These are phyloP conservation scores for Psittacula echo DNA, from an alignment of 2,797 vertebrate genomes.

Conservation along the genomic window DNA sequence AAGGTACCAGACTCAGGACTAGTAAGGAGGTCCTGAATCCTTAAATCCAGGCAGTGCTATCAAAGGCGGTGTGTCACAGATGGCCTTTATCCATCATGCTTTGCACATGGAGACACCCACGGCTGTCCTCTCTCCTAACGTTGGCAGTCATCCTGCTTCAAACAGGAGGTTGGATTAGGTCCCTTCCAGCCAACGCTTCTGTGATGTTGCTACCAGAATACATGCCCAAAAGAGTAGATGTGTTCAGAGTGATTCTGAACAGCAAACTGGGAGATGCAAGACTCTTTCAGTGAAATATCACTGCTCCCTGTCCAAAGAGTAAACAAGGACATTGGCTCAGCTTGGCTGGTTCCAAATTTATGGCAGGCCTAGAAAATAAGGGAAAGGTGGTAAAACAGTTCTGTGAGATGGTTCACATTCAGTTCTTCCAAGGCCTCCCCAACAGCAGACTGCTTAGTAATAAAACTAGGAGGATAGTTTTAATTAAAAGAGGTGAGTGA, in stretches of 20 bases:
- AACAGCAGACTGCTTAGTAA: neutral
- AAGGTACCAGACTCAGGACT: neutral
- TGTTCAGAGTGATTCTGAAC: neutral
- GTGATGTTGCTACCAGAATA: neutral
- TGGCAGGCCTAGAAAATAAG: neutral
- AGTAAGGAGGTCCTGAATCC: neutral
- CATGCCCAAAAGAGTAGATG: accelerated
- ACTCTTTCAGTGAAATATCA: neutral
- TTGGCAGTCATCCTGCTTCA: neutral
- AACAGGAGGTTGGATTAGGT: neutral
- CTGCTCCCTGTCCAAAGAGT: neutral
- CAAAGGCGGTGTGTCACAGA: neutral
- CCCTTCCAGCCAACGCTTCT: neutral
- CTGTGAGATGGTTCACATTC: neutral
- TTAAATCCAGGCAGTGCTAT: neutral
- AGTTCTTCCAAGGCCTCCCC: neutral
- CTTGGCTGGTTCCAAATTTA: neutral
- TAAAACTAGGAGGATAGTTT: neutral
- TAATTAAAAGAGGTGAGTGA: neutral
- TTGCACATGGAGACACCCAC: neutral
- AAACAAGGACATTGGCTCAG: neutral
- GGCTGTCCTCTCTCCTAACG: neutral
- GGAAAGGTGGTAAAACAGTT: neutral
- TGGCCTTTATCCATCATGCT: neutral
- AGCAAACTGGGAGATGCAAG: neutral